A percentile compares a stretch with the other conserved stretches of the same genome.
phyloP scores from a whole-genome alignment of 2,888 invertebrate species.

The Cephus pygmeus region DNA sequence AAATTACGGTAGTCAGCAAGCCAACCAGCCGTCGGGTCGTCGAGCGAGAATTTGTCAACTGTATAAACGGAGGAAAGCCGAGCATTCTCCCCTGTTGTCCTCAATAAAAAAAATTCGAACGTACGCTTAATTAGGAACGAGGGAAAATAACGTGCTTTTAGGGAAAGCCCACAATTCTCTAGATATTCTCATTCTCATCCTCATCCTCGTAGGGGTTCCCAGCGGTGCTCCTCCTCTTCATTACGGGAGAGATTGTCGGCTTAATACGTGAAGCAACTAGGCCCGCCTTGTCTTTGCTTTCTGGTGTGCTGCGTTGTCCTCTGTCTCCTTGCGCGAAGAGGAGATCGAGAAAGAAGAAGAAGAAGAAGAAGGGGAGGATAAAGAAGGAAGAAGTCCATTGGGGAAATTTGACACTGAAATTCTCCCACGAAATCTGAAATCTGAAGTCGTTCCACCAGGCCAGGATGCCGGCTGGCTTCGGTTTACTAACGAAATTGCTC shows the following conservation, averaged over 20 bases:
- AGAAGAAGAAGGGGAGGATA: background rate
- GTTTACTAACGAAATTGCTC: slow-evolving; percentile 39
- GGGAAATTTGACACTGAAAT: slow-evolving; percentile 7
- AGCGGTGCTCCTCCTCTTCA: background rate
- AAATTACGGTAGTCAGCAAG: background rate
- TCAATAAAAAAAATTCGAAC: background rate
- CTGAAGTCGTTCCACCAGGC: slow-evolving; percentile 4
- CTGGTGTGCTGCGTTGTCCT: background rate
- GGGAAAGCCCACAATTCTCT: background rate
- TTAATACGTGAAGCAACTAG: background rate
- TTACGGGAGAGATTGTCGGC: background rate
- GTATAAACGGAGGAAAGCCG: background rate
- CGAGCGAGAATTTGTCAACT: background rate
- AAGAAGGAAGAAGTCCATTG: background rate
- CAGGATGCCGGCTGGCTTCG: slow-evolving; percentile 18
- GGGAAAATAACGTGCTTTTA: background rate
- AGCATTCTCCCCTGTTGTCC: background rate
- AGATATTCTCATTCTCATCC: background rate
- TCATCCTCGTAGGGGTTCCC: background rate
- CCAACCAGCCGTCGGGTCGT: background rate
- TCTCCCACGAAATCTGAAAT: slow-evolving; percentile 8
- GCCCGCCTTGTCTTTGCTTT: background rate
- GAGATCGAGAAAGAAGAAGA: background rate
- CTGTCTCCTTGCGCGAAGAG: background rate
- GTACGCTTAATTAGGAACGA: background rate